A percentile compares a stretch with the other conserved stretches of the same genome.
Conservation (phyloP, 2,113 vertebrate genomes). For the Ciconia maguari region DNA sequence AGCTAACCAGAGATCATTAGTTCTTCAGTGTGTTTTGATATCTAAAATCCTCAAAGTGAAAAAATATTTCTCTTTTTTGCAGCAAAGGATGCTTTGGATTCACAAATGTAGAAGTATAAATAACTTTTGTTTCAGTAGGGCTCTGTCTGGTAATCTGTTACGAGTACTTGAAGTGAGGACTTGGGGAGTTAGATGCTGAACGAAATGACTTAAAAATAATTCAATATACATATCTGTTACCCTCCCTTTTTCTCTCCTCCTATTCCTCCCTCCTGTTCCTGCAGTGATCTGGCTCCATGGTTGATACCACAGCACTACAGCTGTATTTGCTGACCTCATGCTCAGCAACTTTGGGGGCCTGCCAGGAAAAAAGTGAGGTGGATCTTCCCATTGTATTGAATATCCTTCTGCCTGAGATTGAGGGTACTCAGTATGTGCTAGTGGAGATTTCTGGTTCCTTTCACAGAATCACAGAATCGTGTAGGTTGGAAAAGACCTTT, state of each 20-base stretch:
- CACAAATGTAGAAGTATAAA: not conserved
- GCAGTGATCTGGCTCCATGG: not conserved
- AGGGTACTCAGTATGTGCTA: not conserved
- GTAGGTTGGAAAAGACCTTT: no score
- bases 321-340: conserved; percentile 28
- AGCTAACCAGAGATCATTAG: not conserved
- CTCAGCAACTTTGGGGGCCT: not conserved
- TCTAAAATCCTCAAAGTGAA: not conserved
- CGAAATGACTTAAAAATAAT: not conserved
- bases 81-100: not conserved
- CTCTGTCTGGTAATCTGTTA: not conserved
- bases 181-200: not conserved
- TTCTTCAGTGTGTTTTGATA: not conserved
- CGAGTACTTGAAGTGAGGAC: not conserved
- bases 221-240: not conserved
- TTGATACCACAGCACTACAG: not conserved
- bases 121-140: not conserved
- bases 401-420: not conserved
- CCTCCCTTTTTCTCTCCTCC: not conserved
- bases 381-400: not conserved
- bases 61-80: not conserved
- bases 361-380: conserved; percentile 20
- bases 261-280: not conserved
- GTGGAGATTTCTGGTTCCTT: not conserved
- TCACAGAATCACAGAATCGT: no score